Evolutionary conservation across 2,888 invertebrate species (phyloP).

Genomic region (Abrostola tripartita): DNA sequence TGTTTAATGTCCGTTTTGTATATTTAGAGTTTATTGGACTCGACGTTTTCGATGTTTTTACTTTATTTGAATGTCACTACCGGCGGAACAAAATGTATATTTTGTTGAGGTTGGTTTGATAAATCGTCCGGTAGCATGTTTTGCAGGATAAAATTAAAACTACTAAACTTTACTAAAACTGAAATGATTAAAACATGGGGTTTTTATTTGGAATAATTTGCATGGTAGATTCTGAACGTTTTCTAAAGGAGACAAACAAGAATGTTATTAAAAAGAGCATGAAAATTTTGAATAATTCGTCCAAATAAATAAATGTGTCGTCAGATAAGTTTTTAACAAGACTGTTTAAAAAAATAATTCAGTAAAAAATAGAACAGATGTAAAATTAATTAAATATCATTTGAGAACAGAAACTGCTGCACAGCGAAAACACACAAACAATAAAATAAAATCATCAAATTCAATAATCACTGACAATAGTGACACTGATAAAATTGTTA

Average conservation of each 20-base stretch:
- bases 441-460: conserved; percentile 47
- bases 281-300: no score
- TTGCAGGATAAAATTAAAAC: conserved; percentile 8
- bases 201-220: neutral
- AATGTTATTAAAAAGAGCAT: no score
- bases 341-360: neutral
- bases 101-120: conserved; percentile 47
- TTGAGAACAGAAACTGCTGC: neutral
- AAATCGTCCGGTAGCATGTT: conserved; percentile 32
- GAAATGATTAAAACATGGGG: neutral
- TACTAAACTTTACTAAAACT: neutral
- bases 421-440: conserved; percentile 1
- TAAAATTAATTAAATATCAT: neutral
- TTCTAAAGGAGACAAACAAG: no score
- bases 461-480: conserved; percentile 49
- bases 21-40: conserved; percentile 55
- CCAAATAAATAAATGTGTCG: no score
- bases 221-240: no score
- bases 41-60: conserved; percentile 57
- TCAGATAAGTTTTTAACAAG: no score
- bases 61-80: conserved; percentile 57
- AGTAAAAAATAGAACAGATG: neutral
- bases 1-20: conserved; percentile 58
- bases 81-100: conserved; percentile 40
- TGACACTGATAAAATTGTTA: conserved; percentile 49